Evolutionary conservation across 2,888 invertebrate species (phyloP), one percentile per base, ranked within the genome.

Genomic region (Patella depressa): DNA sequence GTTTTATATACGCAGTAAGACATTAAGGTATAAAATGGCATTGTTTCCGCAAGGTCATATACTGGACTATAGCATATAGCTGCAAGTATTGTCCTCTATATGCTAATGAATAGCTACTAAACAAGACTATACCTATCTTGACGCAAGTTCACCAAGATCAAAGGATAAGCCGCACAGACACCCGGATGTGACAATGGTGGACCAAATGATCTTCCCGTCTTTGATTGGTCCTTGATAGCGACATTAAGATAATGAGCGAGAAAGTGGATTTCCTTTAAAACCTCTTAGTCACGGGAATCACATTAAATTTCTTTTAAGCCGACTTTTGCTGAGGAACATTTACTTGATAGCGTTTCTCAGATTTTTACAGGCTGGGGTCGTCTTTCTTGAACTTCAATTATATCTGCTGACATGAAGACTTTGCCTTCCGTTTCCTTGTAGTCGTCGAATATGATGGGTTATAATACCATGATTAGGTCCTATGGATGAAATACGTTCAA

Each of bases 191-290:
- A 14, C 65, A 65, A 19, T 65, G 24, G 24, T 24, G 19, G 65
- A 11, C 19, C 19, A 24, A 65, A 19, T 19, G 24, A 19, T 24
- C 19, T 19, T 65, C 24, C 14, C 19, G 19, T 65, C 24, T 24
- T 65, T 19, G 24, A 65, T 65, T 65, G 65, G 65, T 65, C 65
- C 65, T 65, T 65, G 65, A 65, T 65, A 65, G 65, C 14, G 14
- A 65, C 65, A 65, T 65, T 65, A 65, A 65, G 65, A 65, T 65
- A 65, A 19, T 65, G 65, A 65, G 65, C 19, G 65, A 24, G 65
- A 65, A 65, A 65, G 65, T 24, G 65, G 24, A 65, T 65, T 65
- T 65, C 65, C 65, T 65, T 65, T 65, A 12, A 65, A 65, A 65
- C 65, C 65, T 65, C 24, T 65, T 24, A 19, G 65, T 65, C 65